Base-by-base conservation (phyloP, 2,113 vertebrate genomes). In the Epinephelus lanceolatus region DNA sequence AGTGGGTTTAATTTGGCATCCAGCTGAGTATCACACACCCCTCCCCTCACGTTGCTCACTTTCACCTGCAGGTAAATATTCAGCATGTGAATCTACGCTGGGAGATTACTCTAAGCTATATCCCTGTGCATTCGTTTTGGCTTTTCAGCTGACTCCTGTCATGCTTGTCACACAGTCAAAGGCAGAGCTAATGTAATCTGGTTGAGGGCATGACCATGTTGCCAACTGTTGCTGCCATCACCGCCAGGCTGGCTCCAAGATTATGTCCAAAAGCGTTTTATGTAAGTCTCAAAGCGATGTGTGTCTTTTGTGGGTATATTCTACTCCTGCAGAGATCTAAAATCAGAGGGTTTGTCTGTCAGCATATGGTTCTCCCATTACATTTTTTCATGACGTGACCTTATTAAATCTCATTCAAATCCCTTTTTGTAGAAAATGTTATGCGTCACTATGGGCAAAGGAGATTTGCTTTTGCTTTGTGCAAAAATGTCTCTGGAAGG, bases 41-140 rank as follows among this genome's bases (percentile, higher is more conserved):
- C 14, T 65, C 78, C 53, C 19, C 63, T 57, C 79, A 57, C 70
- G 56, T 23, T 59, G 47, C 65, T 67, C 81, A 62, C 62, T 89
- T 86, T 87, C 72, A 81, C 88, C 61, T 84, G 71, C 85, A 92
- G 86, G 90, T 91, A 89, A 87, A 91, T 70, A 86, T 89, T 87
- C 65, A 75, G 65, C 0, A 0, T 72, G 66, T 3, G 23, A 84
- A 74, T 74, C 77, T 71, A 30, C 2, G 5, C 65, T 8, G 71
- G 42, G 69, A 88, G 88, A 92, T 92, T 83, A 81, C 71, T 72
- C 65, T 81, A 57, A 85, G 78, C 80, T 53, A 52, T 52, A 60
- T 80, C 65, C 37, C 77, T 71, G 57, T 87, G 80, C 76, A 49
- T 86, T 90, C 49, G 51, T 80, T 88, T 85, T 59, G 73, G 80